Evolutionary conservation across 2,888 invertebrate genomes (phyloP).

Genomic region (Pachydiplax longipennis): DNA sequence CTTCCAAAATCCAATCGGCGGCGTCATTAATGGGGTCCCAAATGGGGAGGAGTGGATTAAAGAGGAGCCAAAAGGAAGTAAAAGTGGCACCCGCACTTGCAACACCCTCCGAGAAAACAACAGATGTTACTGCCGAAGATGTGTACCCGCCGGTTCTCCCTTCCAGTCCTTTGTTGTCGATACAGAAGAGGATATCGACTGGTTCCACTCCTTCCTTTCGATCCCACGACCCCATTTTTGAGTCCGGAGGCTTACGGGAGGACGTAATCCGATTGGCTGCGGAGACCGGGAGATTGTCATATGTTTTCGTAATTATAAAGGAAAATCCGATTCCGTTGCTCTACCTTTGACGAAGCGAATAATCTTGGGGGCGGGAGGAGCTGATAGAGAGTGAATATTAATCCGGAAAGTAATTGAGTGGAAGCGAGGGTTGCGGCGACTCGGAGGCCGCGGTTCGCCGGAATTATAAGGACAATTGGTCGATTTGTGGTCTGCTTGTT

Average conservation of each 20-base stretch:
- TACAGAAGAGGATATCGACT: background rate
- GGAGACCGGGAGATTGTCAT: slow-evolving; percentile 27
- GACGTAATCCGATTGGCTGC: slow-evolving; percentile 29
- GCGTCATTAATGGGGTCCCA: slow-evolving; percentile 28
- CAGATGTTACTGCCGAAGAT: slow-evolving; percentile 9
- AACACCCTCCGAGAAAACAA: slow-evolving; percentile 22
- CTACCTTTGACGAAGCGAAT: slow-evolving; percentile 30
- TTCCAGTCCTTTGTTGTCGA: background rate
- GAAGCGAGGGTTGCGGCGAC: background rate
- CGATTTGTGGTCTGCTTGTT: background rate
- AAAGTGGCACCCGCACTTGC: slow-evolving; percentile 27
- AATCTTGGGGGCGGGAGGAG: background rate
- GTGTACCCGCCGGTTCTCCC: background rate
- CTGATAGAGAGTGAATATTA: slow-evolving; percentile 12
- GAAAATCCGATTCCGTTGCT: slow-evolving; percentile 34
- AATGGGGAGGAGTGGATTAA: slow-evolving; percentile 17
- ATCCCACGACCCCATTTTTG: background rate
- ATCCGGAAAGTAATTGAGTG: background rate
- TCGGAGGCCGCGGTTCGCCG: background rate
- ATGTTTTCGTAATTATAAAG: slow-evolving; percentile 44
- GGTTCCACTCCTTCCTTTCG: background rate
- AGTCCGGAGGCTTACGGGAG: background rate
- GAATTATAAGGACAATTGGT: background rate
- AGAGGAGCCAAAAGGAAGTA: background rate
- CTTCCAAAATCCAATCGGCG: slow-evolving; percentile 37